A percentile compares a stretch with the other conserved stretches of the same genome.
phyloP scores from a whole-genome alignment of 1,140 invertebrate genomes.

The Chironomus tepperi region DNA sequence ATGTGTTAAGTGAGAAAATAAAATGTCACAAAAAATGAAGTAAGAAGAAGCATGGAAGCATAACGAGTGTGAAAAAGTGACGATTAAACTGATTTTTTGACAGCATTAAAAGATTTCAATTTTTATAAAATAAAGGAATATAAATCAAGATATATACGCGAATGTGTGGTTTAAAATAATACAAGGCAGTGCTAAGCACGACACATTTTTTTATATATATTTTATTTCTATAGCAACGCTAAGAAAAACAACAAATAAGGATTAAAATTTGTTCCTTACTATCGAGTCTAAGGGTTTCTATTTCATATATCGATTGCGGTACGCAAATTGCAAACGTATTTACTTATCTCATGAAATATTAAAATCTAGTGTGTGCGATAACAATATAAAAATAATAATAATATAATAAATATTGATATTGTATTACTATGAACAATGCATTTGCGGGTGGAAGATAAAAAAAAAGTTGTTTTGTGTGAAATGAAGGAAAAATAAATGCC shows the following conservation, averaged over 20 bases:
- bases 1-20: not conserved
- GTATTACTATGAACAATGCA: not conserved
- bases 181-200: conserved; percentile 11
- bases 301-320: conserved; percentile 1
- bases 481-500: not conserved
- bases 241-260: not conserved
- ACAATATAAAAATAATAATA: not conserved
- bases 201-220: not conserved
- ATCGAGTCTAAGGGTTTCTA: not conserved
- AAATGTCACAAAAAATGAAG: not conserved
- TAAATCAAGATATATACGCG: not conserved
- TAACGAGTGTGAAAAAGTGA: not conserved
- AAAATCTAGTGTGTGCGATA: conserved; percentile 6
- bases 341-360: conserved; percentile 22
- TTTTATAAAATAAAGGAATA: not conserved
- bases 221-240: conserved; percentile 15
- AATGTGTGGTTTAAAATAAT: not conserved
- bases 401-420: not conserved
- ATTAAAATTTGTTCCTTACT: not conserved
- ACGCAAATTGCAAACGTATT: not conserved
- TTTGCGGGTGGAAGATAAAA: not conserved
- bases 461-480: not conserved
- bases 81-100: not conserved
- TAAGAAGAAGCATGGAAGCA: not conserved
- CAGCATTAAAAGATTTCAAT: not conserved